Conservation (phyloP, 1,140 invertebrate genomes). For the Forficula auricularia region DNA sequence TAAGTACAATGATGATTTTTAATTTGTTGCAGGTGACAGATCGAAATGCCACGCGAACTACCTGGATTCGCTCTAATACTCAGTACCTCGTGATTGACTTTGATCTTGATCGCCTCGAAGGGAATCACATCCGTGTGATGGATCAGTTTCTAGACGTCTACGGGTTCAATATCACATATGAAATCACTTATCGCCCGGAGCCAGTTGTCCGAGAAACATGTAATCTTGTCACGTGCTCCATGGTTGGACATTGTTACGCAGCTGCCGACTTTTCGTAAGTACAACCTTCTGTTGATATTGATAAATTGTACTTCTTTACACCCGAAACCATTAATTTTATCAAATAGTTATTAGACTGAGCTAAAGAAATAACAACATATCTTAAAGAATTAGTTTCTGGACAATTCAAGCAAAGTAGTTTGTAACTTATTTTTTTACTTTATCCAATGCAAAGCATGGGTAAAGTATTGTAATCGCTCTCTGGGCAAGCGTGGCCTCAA, state of each 20-base stretch:
- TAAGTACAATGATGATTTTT: too few species aligned
- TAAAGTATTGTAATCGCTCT: too few species aligned
- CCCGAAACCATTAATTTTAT: too few species aligned
- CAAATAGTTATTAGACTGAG: too few species aligned
- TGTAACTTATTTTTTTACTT: too few species aligned
- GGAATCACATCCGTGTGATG: conserved; percentile 63
- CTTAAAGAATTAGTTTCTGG: too few species aligned
- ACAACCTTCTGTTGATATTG: too few species aligned
- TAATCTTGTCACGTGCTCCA: conserved; percentile 59
- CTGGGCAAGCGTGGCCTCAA: too few species aligned
- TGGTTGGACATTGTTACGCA: conserved; percentile 64
- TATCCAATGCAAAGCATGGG: too few species aligned
- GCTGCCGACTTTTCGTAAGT: conserved; percentile 47
- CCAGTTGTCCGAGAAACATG: conserved; percentile 41
- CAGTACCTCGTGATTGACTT: conserved; percentile 66
- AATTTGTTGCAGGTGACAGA: conserved; percentile 34
- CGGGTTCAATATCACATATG: conserved; percentile 85
- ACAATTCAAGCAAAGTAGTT: too few species aligned
- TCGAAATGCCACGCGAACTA: conserved; percentile 46
- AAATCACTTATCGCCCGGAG: conserved; percentile 34
- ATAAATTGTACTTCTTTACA: too few species aligned
- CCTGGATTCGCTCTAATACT: conserved; percentile 46
- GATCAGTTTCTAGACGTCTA: conserved; percentile 66
- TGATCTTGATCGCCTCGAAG: conserved; percentile 48
- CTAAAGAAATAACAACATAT: too few species aligned